Percentiles rank a stretch among this genome's conserved stretches.
Conservation (phyloP, 92 coral and sea anemone genomes). For the Bergia puertoricense region DNA sequence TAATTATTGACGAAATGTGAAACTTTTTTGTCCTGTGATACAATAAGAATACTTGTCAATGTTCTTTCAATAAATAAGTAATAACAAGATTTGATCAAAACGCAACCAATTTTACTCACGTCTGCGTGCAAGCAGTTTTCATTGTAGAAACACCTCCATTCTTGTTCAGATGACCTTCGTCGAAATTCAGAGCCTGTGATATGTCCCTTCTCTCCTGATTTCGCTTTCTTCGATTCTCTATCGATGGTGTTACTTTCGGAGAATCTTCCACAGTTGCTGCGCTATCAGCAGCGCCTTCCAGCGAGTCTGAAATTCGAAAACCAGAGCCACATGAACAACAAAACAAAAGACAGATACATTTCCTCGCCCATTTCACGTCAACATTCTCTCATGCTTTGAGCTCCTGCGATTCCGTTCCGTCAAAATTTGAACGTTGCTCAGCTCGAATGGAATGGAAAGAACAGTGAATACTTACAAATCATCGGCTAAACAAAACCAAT, state of each 20-base stretch:
- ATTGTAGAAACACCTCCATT: conserved; percentile 54
- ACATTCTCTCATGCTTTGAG: conserved; percentile 38
- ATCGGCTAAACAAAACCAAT: conserved; percentile 15
- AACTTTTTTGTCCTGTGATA: neutral
- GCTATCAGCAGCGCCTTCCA: conserved; percentile 25
- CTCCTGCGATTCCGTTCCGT: conserved; percentile 33
- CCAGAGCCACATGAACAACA: conserved; percentile 11
- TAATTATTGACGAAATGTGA: conserved; percentile 25
- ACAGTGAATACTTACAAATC: conserved; percentile 34
- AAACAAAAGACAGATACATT: conserved; percentile 6
- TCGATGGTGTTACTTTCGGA: conserved; percentile 66
- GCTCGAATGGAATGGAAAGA: conserved; percentile 37
- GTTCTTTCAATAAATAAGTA: neutral
- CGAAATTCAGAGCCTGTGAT: conserved; percentile 64
- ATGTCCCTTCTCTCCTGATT: conserved; percentile 77
- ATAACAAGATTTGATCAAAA: neutral
- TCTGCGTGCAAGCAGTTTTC: conserved; percentile 89
- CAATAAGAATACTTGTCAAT: neutral
- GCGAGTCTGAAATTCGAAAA: conserved; percentile 40
- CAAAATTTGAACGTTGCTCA: conserved; percentile 37
- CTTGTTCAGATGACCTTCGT: conserved; percentile 64
- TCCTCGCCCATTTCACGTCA: conserved; percentile 33
- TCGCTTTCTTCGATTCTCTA: conserved; percentile 82
- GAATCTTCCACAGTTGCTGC: conserved; percentile 58
- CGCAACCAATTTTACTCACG: conserved; percentile 57